phyloP scores from a whole-genome alignment of 2,888 invertebrate genomes.

The Amphiduros pacificus region DNA sequence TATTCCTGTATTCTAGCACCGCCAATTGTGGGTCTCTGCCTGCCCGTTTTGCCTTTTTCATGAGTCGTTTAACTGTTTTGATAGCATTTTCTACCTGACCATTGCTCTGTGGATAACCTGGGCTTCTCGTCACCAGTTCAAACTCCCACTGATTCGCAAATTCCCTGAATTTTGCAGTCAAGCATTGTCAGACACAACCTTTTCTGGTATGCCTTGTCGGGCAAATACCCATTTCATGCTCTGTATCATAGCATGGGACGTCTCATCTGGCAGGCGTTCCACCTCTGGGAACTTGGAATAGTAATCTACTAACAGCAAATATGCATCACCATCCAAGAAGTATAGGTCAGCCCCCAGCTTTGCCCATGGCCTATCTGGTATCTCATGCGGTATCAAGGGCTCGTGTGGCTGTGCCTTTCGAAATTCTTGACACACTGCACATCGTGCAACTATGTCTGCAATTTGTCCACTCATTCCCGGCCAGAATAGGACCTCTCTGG shows the following conservation, averaged over 20 bases:
- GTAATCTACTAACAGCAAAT: conserved; percentile 22
- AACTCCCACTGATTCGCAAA: conserved; percentile 16
- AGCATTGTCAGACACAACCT: conserved; percentile 28
- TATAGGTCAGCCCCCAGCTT: conserved; percentile 21
- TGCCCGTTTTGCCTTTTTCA: conserved; percentile 13
- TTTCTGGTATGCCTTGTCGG: conserved; percentile 29
- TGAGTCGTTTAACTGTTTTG: conserved; percentile 20
- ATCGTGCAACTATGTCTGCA: conserved; percentile 15
- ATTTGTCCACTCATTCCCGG: conserved; percentile 26
- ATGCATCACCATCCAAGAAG: conserved; percentile 7
- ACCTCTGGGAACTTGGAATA: conserved; percentile 11
- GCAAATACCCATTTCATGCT: conserved; percentile 25
- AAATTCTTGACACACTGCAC: conserved; percentile 9
- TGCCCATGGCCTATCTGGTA: conserved; percentile 15
- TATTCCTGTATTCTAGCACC: too few relatives aligned
- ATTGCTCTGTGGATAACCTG: conserved; percentile 30
- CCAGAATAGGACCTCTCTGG: conserved; percentile 24
- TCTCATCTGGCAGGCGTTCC: not conserved
- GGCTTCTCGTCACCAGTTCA: conserved; percentile 23
- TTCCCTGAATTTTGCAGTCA: conserved; percentile 24
- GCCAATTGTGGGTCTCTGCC: not conserved
- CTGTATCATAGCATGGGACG: conserved; percentile 4
- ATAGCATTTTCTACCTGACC: conserved; percentile 31
- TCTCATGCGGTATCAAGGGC: conserved; percentile 20
- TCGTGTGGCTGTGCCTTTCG: conserved; percentile 8